These are phyloP conservation scores for Alosa alosa DNA, from an alignment of 2,113 vertebrate species.

Conservation along the genomic window DNA sequence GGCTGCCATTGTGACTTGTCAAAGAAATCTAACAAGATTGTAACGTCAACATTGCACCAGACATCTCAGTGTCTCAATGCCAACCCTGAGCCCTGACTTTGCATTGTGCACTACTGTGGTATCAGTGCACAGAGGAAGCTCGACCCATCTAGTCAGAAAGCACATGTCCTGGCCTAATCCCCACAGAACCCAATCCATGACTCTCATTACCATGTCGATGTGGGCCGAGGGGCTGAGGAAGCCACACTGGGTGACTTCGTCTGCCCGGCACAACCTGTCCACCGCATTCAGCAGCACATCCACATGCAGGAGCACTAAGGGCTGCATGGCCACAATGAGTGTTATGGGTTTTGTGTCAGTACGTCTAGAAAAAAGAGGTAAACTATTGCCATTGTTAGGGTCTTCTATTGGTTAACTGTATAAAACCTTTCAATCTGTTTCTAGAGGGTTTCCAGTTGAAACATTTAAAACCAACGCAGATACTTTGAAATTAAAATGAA, in stretches of 20 bases:
- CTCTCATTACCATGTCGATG: conserved; percentile 33
- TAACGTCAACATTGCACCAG: background rate
- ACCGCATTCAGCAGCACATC: background rate
- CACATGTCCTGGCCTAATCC: conserved; percentile 32
- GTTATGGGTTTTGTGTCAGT: too few species aligned
- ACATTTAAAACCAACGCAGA: too few species aligned
- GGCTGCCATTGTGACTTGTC: background rate
- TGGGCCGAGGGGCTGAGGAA: conserved; percentile 21
- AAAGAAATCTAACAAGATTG: background rate
- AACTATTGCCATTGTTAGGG: too few species aligned
- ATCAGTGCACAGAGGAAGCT: background rate
- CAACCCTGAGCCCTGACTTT: background rate
- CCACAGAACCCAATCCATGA: conserved; percentile 23
- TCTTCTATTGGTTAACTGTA: too few species aligned
- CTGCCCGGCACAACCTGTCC: background rate
- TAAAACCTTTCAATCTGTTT: too few species aligned
- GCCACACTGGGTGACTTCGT: background rate
- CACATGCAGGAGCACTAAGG: background rate
- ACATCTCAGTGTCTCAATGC: background rate
- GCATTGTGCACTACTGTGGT: background rate
- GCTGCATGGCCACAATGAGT: too few species aligned
- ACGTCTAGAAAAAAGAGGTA: too few species aligned
- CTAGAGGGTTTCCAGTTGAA: too few species aligned
- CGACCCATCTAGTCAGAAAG: background rate
- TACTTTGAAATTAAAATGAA: too few species aligned